Base-by-base conservation (phyloP, 1,140 invertebrate species). In the Proctacanthus coquilletti region DNA sequence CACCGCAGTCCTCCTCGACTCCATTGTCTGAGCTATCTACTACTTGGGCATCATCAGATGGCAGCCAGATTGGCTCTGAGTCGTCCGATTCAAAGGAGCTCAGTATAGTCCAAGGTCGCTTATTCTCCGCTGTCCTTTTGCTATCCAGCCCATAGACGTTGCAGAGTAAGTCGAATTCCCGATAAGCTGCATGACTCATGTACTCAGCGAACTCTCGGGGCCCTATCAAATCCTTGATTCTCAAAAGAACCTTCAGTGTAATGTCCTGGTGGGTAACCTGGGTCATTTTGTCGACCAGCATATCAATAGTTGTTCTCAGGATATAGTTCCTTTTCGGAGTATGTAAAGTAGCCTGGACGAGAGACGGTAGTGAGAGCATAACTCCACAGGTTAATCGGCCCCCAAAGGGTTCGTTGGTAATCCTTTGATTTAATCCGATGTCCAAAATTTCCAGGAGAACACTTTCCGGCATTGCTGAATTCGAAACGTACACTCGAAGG, bases 191-290 rank as follows among this genome's bases (percentile, higher is more conserved):
- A 14, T 55, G 61, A 48, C 59, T 69, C 50, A 45, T 65, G 47
- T 53, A 53, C 11, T 63, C 58, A 44, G 74, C 63, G 46, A 81
- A 81, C 38, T 74, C 69, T n/a, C 66, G 53, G 2, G 56, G 50
- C 1, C 78, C 79, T 15, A 81, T 63, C 0, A 71, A 54, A 27
- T 78, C 69, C 11, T 70, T 64, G 19, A 83, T 70, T 58, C 77
- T 77, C 9, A 71, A 56, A 9, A 83, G 49, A 1, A 79, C 74
- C 33, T 73, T 67, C 0, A 81, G 46, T 0, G 74, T 71, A 2
- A 76, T 69, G 51, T 82, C 77, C 53, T 77, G 75, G 45, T 77
- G 75, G 0, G 69, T 56, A 1, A 71, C 62, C 44, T 80, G 74
- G 2, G 69, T 66, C 40, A 83, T 55, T 49, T 74, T 74, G n/a